Base-by-base conservation (phyloP, 2,113 vertebrate species). In the Osmerus eperlanus region DNA sequence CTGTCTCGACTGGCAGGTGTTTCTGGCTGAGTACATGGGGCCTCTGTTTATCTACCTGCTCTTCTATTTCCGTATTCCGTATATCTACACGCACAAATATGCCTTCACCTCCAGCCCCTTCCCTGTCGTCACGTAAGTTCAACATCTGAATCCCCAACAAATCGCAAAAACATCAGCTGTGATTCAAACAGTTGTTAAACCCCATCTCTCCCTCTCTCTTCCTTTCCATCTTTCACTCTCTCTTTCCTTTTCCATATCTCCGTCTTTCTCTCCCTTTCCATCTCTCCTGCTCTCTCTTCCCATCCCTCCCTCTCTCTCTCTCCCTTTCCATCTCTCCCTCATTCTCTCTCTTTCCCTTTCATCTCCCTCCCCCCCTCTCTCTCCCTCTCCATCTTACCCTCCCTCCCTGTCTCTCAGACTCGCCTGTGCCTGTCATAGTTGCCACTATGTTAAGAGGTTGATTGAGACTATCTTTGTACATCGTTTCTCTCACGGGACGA, bases 381-480 rank as follows among this genome's bases (percentile, higher is more conserved):
- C 14, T 62, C n/a, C 52, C 3, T 15, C 3, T 28, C 41, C 23
- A 15, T 62, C 56, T 18, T n/a, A 47, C n/a, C 19, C 77, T 78
- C 63, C 56, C 77, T 78, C 63, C 56, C 23, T 75, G 0, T 86
- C 60, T 70, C 84, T 87, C 83, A 94, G 92, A 79, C 86, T 94
- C 82, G 94, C 93, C 82, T 94, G 91, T 84, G 89, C 85, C 82
- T 96, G 93, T 85, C 93, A 95, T 85, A 93, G 91, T 82, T 88
- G 94, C 89, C 94, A 93, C 84, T 92, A 95, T 74, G 78, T 91
- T 76, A 94, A 94, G 91, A 93, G 91, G 80, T 73, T 94, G 83
- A 91, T 93, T 74, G 92, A 95, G 92, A 94, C 92, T 63, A 82
- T 94, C 77, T 95, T 94, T 89, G 90, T 95, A 83, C 92, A 94